A percentile compares a stretch with the other conserved stretches of the same genome.
Conservation (phyloP, 2,888 invertebrate genomes). For the Cloeon dipterum region DNA sequence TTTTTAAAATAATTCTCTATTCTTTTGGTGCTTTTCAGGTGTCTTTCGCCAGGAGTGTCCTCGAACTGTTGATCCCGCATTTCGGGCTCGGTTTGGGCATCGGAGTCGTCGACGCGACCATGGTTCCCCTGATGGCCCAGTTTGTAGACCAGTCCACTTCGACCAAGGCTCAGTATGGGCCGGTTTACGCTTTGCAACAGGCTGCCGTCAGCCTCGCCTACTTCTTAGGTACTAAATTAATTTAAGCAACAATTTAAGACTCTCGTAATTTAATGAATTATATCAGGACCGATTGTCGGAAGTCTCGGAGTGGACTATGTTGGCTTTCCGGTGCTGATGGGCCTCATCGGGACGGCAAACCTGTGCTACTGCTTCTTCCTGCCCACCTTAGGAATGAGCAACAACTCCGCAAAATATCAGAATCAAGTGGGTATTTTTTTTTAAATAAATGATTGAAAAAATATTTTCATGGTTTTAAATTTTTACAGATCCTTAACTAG, state of each 20-base stretch:
- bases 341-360: slow-evolving; percentile 42
- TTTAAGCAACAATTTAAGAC: background rate
- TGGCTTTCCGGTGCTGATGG: slow-evolving; percentile 53
- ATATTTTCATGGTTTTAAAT: too few relatives aligned
- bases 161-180: slow-evolving; percentile 35
- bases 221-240: slow-evolving; percentile 38
- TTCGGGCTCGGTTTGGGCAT: slow-evolving; percentile 59
- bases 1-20: too few relatives aligned
- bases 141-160: slow-evolving; percentile 34
- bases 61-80: slow-evolving; percentile 47
- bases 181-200: slow-evolving; percentile 66
- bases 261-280: background rate
- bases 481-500: too few relatives aligned
- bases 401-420: background rate
- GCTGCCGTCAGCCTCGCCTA: slow-evolving; percentile 62
- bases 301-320: slow-evolving; percentile 42
- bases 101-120: slow-evolving; percentile 55
- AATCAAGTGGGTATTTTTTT: background rate
- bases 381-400: slow-evolving; percentile 6
- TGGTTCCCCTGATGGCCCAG: slow-evolving; percentile 53
- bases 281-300: slow-evolving; percentile 45
- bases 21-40: too few relatives aligned
- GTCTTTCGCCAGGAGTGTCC: slow-evolving; percentile 34
- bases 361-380: slow-evolving; percentile 43
- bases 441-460: too few relatives aligned